These are phyloP conservation scores for Recurvirostra avosetta DNA, from an alignment of 2,113 vertebrate genomes.

Conservation along the genomic window DNA sequence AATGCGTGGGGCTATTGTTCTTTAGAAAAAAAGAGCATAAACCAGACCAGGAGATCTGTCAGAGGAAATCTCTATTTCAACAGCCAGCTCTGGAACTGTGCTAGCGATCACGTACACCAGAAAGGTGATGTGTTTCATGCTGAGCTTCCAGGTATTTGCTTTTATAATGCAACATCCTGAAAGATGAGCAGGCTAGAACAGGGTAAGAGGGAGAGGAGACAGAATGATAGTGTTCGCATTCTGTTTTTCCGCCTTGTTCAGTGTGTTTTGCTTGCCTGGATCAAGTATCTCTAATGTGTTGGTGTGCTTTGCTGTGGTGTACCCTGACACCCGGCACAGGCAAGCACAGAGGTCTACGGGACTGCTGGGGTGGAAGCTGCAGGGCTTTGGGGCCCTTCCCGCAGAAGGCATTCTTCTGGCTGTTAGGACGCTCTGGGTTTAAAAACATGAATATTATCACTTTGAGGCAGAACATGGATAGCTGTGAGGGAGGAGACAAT, in stretches of 20 bases:
- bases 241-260: neutral
- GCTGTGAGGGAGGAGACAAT: neutral
- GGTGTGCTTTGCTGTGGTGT: neutral
- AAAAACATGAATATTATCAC: neutral
- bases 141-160: slow-evolving; percentile 34
- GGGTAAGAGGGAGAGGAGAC: neutral
- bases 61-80: neutral
- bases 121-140: neutral
- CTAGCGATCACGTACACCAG: neutral
- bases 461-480: neutral
- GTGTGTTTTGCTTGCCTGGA: neutral
- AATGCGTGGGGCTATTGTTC: neutral
- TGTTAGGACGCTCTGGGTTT: neutral
- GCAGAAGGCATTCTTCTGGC: neutral
- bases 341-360: neutral
- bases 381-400: neutral
- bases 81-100: neutral
- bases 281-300: neutral
- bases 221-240: neutral
- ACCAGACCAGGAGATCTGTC: neutral
- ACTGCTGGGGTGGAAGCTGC: neutral
- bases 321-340: neutral
- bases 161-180: slow-evolving; percentile 46
- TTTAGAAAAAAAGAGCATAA: neutral
- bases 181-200: neutral